phyloP scores from a whole-genome alignment of 2,888 invertebrate genomes.

The Aromia moschata region DNA sequence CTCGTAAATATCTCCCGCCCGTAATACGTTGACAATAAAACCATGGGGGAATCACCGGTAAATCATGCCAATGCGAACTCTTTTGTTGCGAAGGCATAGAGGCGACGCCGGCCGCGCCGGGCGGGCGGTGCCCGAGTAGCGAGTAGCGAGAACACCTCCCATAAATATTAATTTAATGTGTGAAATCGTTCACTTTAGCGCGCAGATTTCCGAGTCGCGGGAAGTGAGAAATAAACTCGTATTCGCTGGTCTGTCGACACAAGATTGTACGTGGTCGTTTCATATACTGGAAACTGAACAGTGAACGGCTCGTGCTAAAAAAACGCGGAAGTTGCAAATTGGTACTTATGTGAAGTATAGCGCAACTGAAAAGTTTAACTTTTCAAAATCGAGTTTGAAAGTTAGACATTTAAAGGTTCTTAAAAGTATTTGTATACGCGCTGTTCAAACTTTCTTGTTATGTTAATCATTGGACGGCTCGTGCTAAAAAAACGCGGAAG shows the following conservation, averaged over 20 bases:
- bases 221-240: no score
- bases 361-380: no score
- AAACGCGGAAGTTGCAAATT: no score
- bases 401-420: no score
- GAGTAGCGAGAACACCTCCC: conserved; percentile 16
- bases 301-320: no score
- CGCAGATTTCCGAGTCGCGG: not conserved
- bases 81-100: conserved; percentile 18
- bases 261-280: conserved; percentile 15
- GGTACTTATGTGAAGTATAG: no score
- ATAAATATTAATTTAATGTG: conserved; percentile 23
- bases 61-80: conserved; percentile 42
- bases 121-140: no score
- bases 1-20: conserved; percentile 46
- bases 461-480: no score
- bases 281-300: conserved; percentile 32
- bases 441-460: no score
- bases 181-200: conserved; percentile 9
- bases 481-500: no score
- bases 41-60: conserved; percentile 44
- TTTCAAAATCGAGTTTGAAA: no score
- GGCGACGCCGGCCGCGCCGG: not conserved
- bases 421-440: no score
- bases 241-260: not conserved
- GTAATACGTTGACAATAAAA: conserved; percentile 51